Conservation (phyloP, 1,140 invertebrate genomes). For the Philaenus spumarius region DNA sequence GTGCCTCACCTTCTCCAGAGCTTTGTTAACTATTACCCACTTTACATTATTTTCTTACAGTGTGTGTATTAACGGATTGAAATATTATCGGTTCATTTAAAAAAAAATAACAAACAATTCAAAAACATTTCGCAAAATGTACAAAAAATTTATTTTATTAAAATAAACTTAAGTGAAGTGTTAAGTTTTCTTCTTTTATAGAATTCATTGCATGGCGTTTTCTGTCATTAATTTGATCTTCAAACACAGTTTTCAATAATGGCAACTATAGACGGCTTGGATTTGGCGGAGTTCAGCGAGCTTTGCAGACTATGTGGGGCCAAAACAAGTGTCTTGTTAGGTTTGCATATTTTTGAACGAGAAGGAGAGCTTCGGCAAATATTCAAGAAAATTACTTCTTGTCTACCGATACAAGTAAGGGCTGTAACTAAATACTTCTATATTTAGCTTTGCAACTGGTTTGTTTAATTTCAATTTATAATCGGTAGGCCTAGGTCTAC, state of each 20-base stretch:
- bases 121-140: background rate
- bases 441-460: too few species aligned
- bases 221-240: background rate
- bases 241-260: conserved; percentile 15
- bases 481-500: too few species aligned
- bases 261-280: conserved; percentile 10
- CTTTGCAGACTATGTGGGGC: conserved; percentile 50
- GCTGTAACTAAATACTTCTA: too few species aligned
- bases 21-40: conserved; percentile 14
- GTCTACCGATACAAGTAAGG: conserved; percentile 50
- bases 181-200: background rate
- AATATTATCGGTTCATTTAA: conserved; percentile 2
- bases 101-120: background rate
- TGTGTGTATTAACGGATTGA: conserved; percentile 12
- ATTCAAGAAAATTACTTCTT: conserved; percentile 51
- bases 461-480: too few species aligned
- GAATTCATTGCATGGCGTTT: background rate
- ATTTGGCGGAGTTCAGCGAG: conserved; percentile 40
- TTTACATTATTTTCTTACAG: conserved; percentile 16
- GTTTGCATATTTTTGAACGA: conserved; percentile 50
- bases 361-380: conserved; percentile 49
- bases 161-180: background rate
- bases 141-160: background rate
- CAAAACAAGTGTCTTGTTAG: conserved; percentile 47
- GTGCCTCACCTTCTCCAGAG: too few species aligned